Evolutionary conservation across 2,113 vertebrate species (phyloP).

Genomic region (Lycocorax pyrrhopterus): DNA sequence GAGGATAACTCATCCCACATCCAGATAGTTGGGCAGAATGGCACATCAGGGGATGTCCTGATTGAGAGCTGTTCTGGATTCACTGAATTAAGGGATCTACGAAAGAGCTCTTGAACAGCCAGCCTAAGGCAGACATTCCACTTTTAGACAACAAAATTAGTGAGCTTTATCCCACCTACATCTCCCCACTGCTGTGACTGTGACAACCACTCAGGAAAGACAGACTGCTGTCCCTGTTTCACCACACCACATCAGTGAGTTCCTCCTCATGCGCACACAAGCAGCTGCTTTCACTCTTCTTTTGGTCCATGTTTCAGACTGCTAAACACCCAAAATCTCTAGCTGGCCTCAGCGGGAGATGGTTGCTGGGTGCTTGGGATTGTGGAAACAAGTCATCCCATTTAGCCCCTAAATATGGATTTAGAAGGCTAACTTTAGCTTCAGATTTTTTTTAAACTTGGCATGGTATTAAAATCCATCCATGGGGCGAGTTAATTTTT

Average conservation of each 20-base stretch:
- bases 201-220: neutral
- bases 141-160: neutral
- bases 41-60: neutral
- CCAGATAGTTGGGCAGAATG: neutral
- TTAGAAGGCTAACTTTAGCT: slow-evolving; percentile 46
- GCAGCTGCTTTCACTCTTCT: neutral
- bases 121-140: neutral
- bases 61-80: neutral
- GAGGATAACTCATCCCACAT: neutral
- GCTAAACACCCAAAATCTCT: neutral
- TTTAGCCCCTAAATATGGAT: slow-evolving; percentile 39
- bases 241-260: neutral
- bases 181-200: neutral
- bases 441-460: slow-evolving; percentile 43
- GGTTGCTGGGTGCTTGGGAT: neutral
- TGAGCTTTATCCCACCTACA: neutral
- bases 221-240: neutral
- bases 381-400: neutral
- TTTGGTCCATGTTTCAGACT: neutral
- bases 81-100: neutral
- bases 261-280: neutral
- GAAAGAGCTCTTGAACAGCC: neutral
- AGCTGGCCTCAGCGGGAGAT: neutral
- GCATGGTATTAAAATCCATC: slow-evolving; percentile 39
- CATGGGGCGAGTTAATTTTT: slow-evolving; percentile 13